phyloP scores from a whole-genome alignment of 2,888 invertebrate genomes.

The Tetramorium bicarinatum region DNA sequence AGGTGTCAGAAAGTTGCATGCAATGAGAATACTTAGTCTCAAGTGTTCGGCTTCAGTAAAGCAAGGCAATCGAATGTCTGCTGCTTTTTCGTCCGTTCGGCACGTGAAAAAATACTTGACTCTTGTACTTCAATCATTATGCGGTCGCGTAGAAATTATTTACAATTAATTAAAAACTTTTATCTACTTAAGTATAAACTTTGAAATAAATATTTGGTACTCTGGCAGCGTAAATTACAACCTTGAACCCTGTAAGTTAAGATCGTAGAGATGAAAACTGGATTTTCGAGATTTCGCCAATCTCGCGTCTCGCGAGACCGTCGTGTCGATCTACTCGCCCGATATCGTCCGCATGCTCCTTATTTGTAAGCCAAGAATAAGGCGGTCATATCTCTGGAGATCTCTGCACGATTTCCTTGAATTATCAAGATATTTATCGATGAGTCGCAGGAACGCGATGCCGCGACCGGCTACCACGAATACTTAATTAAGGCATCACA shows the following conservation, averaged over 20 bases:
- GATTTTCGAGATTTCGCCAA: conserved; percentile 30
- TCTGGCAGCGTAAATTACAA: neutral
- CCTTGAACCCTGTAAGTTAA: neutral
- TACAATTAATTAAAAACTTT: neutral
- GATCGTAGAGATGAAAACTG: conserved; percentile 12
- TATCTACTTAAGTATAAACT: neutral
- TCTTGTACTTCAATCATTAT: neutral
- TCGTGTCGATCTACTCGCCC: conserved; percentile 16
- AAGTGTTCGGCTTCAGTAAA: neutral
- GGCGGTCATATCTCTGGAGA: neutral
- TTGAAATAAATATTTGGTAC: neutral
- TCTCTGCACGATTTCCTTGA: conserved; percentile 38
- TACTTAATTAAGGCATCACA: conserved; percentile 41
- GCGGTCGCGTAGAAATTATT: neutral
- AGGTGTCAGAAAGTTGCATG: neutral
- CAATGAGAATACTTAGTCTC: neutral
- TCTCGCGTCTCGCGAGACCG: conserved; percentile 11
- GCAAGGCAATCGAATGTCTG: neutral
- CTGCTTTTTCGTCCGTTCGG: neutral
- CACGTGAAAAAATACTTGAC: neutral
- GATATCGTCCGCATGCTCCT: conserved; percentile 32
- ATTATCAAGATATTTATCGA: conserved; percentile 21
- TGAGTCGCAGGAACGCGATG: conserved; percentile 1
- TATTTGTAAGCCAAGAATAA: conserved; percentile 38
- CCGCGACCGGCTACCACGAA: conserved; percentile 5